These are phyloP conservation scores for Sebastes itinus DNA, from an alignment of 2,797 vertebrate species.

Conservation along the genomic window DNA sequence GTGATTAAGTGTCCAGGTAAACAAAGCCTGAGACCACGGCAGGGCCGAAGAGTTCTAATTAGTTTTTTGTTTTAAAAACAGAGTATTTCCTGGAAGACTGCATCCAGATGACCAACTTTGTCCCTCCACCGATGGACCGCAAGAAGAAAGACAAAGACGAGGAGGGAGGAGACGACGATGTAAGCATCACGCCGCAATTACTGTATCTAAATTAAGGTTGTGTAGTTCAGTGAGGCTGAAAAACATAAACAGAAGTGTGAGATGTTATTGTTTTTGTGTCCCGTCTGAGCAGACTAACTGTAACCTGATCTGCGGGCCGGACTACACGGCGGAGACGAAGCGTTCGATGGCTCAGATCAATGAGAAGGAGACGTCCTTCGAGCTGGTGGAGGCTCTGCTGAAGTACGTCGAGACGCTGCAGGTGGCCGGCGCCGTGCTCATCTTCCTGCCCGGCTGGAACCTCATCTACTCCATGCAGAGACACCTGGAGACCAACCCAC, in stretches of 20 bases:
- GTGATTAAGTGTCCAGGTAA: not conserved
- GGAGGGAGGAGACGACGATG: slow-evolving; percentile 84
- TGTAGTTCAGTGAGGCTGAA: not conserved
- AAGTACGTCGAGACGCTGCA: slow-evolving; percentile 92
- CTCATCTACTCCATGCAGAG: slow-evolving; percentile 97
- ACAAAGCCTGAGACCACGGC: not conserved
- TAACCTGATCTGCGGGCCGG: slow-evolving; percentile 87
- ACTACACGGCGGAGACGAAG: slow-evolving; percentile 90
- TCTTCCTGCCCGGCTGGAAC: slow-evolving; percentile 98
- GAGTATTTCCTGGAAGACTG: slow-evolving; percentile 97
- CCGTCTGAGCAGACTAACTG: slow-evolving; percentile 87
- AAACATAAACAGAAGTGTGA: not conserved
- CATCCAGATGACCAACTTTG: slow-evolving; percentile 96
- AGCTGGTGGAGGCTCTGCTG: slow-evolving; percentile 94
- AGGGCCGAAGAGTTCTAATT: not conserved
- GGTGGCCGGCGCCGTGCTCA: slow-evolving; percentile 89
- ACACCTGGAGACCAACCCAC: slow-evolving; percentile 91
- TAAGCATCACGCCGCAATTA: slow-evolving; percentile 21
- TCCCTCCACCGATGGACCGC: slow-evolving; percentile 91
- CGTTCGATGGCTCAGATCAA: slow-evolving; percentile 90
- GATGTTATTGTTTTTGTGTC: not conserved
- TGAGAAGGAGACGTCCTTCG: slow-evolving; percentile 95
- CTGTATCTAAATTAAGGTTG: too few relatives aligned
- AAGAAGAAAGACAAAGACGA: slow-evolving; percentile 97
- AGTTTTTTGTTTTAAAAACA: slow-evolving; percentile 36